phyloP scores from a whole-genome alignment of 2,797 vertebrate species.

The Enteromius thamalakanensis region DNA sequence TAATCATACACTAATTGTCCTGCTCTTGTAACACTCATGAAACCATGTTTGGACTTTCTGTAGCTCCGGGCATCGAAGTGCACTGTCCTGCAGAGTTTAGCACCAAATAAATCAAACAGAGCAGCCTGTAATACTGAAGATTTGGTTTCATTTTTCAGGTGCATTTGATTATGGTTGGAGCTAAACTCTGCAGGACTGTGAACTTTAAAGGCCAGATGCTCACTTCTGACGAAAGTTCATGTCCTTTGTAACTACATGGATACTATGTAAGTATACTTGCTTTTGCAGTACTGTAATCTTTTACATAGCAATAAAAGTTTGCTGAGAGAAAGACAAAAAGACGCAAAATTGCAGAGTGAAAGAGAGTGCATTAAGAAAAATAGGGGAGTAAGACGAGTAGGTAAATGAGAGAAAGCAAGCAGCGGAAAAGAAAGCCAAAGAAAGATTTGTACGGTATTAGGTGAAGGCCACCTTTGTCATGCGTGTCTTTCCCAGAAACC shows the following conservation, averaged over 20 bases:
- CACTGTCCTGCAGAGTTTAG: not conserved
- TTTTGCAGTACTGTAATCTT: not conserved
- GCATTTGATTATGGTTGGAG: not conserved
- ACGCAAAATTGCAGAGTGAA: not conserved
- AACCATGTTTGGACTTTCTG: not conserved
- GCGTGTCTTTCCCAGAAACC: conserved; percentile 42
- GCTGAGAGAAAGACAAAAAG: not conserved
- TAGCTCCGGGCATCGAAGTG: not conserved
- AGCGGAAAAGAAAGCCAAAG: not conserved
- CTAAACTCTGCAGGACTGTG: not conserved
- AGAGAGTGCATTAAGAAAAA: not conserved
- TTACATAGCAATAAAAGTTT: not conserved
- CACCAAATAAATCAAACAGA: not conserved
- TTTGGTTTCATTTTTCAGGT: not conserved
- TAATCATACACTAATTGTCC: not conserved
- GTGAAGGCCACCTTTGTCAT: conserved; percentile 48
- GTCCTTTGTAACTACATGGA: not conserved
- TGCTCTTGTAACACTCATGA: not conserved
- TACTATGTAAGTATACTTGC: not conserved
- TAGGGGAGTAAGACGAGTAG: not conserved
- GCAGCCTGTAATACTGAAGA: not conserved
- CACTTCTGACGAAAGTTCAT: not conserved
- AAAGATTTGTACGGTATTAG: conserved; percentile 30
- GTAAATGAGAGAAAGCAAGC: not conserved
- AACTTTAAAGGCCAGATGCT: not conserved